A percentile compares a stretch with the other conserved stretches of the same genome.
Evolutionary conservation across 2,113 vertebrate species (phyloP).

Genomic region (Stigmatopora nigra): DNA sequence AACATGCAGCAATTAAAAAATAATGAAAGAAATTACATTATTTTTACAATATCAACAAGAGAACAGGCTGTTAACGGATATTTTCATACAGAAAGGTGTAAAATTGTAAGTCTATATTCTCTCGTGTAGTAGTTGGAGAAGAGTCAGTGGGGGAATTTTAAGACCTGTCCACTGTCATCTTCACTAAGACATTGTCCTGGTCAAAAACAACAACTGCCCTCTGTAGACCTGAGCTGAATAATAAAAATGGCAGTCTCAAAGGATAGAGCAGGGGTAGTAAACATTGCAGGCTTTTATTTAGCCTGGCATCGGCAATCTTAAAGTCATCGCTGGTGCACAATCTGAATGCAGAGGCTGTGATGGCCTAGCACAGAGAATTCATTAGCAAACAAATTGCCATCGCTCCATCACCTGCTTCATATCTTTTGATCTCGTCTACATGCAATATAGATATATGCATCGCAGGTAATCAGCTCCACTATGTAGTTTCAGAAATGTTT

Average conservation of each 20-base stretch:
- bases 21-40: too few species aligned
- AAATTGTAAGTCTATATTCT: not conserved
- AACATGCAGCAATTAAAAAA: too few species aligned
- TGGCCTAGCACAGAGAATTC: not conserved
- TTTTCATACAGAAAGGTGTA: not conserved
- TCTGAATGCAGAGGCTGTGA: constrained; percentile 1
- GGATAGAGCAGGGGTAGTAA: not conserved
- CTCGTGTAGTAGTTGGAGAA: too few species aligned
- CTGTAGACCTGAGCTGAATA: not conserved
- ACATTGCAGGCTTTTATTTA: not conserved
- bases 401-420: not conserved
- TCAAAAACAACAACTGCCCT: not conserved
- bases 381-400: not conserved
- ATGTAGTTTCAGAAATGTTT: not conserved
- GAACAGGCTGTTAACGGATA: too few species aligned
- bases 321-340: not conserved
- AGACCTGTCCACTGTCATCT: not conserved
- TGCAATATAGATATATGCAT: not conserved
- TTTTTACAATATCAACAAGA: too few species aligned
- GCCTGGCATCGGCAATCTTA: not conserved
- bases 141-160: not conserved
- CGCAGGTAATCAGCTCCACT: not conserved
- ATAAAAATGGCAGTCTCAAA: not conserved
- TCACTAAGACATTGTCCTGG: not conserved
- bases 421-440: not conserved